A percentile compares a stretch with the other conserved stretches of the same genome.
Evolutionary conservation across 1,140 invertebrate genomes (phyloP).

Genomic region (Panulirus ornatus): DNA sequence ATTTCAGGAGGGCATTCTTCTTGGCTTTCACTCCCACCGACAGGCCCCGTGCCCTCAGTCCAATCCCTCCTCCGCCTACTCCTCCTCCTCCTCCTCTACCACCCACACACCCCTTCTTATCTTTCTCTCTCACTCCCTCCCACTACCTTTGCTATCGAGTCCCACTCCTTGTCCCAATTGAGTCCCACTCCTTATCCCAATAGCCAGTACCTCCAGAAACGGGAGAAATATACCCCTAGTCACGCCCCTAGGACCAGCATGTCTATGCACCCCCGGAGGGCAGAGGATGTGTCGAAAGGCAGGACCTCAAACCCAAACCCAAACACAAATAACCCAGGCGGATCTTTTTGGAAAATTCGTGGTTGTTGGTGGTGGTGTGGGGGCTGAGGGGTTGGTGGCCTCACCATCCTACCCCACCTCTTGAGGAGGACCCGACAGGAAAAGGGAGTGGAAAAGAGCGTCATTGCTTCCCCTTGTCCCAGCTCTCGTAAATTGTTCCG

Average conservation of each 20-base stretch:
- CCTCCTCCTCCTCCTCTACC: not conserved
- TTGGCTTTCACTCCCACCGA: not conserved
- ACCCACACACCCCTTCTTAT: too few relatives aligned
- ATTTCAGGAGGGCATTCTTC: constrained; percentile 11
- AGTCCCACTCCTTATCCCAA: not conserved
- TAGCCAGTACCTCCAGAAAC: not conserved
- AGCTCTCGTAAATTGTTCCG: constrained; percentile 61
- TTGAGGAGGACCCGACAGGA: constrained; percentile 62
- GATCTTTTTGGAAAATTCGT: constrained; percentile 6
- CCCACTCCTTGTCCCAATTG: not conserved
- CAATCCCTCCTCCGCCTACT: not conserved
- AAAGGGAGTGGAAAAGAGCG: constrained; percentile 65
- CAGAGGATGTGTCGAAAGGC: too few relatives aligned
- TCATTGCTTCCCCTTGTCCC: constrained; percentile 60
- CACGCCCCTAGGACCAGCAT: too few relatives aligned
- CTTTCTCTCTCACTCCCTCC: not conserved
- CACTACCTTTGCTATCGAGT: not conserved
- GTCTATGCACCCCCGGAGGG: too few relatives aligned
- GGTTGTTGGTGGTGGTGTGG: constrained; percentile 7
- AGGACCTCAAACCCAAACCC: not conserved
- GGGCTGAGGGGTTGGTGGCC: not conserved
- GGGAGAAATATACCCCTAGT: too few relatives aligned
- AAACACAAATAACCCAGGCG: not conserved
- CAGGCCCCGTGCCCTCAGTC: not conserved
- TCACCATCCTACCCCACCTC: constrained; percentile 9